Base-by-base conservation (phyloP, 1,140 invertebrate species). In the Araneus ventricosus region DNA sequence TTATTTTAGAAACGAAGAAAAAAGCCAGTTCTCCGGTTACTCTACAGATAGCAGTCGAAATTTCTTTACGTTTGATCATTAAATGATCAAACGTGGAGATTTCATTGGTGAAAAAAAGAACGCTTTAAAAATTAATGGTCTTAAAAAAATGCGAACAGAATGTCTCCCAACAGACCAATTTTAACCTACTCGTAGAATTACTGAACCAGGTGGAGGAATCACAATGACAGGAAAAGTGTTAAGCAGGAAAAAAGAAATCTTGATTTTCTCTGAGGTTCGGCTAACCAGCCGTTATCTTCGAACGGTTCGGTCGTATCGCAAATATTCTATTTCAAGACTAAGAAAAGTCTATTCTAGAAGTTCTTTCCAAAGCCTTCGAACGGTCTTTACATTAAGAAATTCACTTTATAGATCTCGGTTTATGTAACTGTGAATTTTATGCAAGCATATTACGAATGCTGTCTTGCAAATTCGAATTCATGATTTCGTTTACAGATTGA, bases 1-100 rank as follows among this genome's bases (percentile, higher is more conserved):
- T 67, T 67, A 67, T 37, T 86, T 52, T 86, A 86, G n/a, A 17
- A 86, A 24, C 39, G 22, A 34, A 2, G 20, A 20, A 22, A 75
- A 75, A 75, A 75, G 34, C 0, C 30, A 5, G 30, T 75, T 75
- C 70, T 75, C 17, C 70, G 17, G 10, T 75, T 75, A 75, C 30
- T 75, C 17, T 75, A 61, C 10, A 34, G 85, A 27, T 57, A 87
- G 57, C 22, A 24, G 27, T 45, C n/a, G 85, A 61, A 34, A 75
- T 27, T 61, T 61, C 52, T 87, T 87, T 27, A 61, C 85, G 14
- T 34, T 87, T 61, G 52, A 87, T 87, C 85, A 87, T 87, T 87
- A 87, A 61, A 87, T n/a, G 85, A 87, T 87, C 85, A 87, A 87
- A 59, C 85, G 85, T 87, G 85, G 52, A 57, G 59, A 87, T 61